Percentiles rank a stretch among this genome's conserved stretches.
Evolutionary conservation across 2,888 invertebrate species (phyloP).

Genomic region (Drosophila atroscutellata): DNA sequence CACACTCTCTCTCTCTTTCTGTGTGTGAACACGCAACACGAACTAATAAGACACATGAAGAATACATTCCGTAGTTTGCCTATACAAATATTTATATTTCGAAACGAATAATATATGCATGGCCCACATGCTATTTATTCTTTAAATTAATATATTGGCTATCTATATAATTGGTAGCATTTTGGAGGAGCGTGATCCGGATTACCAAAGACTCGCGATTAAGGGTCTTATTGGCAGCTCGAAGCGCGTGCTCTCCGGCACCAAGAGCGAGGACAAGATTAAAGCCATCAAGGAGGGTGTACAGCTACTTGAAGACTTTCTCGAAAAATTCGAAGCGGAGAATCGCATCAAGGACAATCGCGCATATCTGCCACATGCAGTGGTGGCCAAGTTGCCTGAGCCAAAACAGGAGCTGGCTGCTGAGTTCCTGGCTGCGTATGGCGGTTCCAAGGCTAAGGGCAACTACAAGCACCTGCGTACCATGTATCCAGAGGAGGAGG

Average conservation of each 20-base stretch:
- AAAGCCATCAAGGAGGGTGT: constrained; percentile 91
- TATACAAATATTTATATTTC: constrained; percentile 29
- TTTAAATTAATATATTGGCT: constrained; percentile 13
- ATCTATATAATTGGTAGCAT: constrained; percentile 81
- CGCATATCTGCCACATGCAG: constrained; percentile 88
- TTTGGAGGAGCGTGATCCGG: constrained; percentile 90
- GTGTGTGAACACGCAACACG: constrained; percentile 6
- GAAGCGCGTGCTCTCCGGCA: constrained; percentile 90
- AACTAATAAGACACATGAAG: constrained; percentile 3
- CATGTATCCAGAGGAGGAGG: constrained; percentile 86
- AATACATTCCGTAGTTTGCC: constrained; percentile 34
- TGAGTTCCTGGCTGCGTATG: constrained; percentile 89
- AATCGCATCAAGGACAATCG: constrained; percentile 89
- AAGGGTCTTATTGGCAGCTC: constrained; percentile 90
- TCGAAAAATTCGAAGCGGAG: constrained; percentile 90
- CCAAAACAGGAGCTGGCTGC: constrained; percentile 86
- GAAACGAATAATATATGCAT: constrained; percentile 11
- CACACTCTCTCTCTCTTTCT: neutral
- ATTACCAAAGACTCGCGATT: constrained; percentile 91
- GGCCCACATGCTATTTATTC: neutral
- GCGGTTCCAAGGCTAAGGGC: constrained; percentile 87
- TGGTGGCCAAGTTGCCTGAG: constrained; percentile 87
- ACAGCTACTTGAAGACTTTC: constrained; percentile 89
- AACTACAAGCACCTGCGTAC: constrained; percentile 90
- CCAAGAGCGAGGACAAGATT: constrained; percentile 91